A percentile compares a stretch with the other conserved stretches of the same genome.
These are phyloP conservation scores for Ceratitis capitata DNA, from an alignment of 1,140 invertebrate species.

Conservation along the genomic window DNA sequence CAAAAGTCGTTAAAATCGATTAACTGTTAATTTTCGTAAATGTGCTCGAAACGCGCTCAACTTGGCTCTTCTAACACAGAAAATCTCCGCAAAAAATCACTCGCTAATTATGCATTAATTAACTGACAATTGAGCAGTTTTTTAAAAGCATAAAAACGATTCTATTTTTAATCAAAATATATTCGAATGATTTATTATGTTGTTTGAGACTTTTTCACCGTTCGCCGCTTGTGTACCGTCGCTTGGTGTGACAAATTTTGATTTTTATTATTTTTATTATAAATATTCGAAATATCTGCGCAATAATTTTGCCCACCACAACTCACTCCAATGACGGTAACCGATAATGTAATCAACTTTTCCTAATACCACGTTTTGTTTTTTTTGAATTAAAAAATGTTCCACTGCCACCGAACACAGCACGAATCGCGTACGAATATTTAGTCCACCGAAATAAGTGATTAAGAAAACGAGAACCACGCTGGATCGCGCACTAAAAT, in stretches of 20 bases:
- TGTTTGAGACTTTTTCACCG: not conserved
- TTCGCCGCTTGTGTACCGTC: not conserved
- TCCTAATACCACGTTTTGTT: too few species aligned
- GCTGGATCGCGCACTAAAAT: conserved; percentile 63
- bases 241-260: not conserved
- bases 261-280: not conserved
- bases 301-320: not conserved
- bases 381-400: too few species aligned
- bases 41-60: not conserved
- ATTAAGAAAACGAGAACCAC: conserved; percentile 46
- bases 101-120: not conserved
- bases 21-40: not conserved
- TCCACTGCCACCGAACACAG: too few species aligned
- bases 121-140: not conserved
- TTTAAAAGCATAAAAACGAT: not conserved
- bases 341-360: not conserved
- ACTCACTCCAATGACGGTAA: not conserved
- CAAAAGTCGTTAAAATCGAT: not conserved
- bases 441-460: not conserved
- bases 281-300: too few species aligned
- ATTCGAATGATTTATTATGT: conserved; percentile 5
- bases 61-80: not conserved
- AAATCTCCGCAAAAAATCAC: not conserved
- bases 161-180: conserved; percentile 11
- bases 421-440: not conserved